Base-by-base conservation (phyloP, 2,113 vertebrate species). In the Oplegnathus fasciatus region DNA sequence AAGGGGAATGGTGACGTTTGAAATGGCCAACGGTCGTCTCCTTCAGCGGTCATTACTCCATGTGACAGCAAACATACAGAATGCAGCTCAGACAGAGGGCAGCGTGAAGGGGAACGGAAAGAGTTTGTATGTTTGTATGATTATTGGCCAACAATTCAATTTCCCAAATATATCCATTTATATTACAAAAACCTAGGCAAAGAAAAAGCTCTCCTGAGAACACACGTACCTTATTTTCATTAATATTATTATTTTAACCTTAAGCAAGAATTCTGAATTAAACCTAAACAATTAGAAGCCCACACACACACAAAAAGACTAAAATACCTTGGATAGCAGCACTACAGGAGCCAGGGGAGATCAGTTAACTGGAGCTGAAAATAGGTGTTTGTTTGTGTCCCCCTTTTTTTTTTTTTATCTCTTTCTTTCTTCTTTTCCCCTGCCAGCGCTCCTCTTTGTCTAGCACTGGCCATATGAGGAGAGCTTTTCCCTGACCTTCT, bases 401-500 rank as follows among this genome's bases (percentile, higher is more conserved):
- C n/a, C n/a, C n/a, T n/a, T n/a, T n/a, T 65, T 57, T 48, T 22
- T 50, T 34, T 46, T 22, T 50, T 62, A 28, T 44, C 1, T 26
- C 52, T 40, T 44, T 24, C 32, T 32, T 30, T 40, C 52, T 37
- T 46, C 24, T 26, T 17, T 48, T n/a, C 22, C 15, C 48, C 94
- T 91, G 55, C 86, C 84, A 93, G 7, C 9, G 9, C 66, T 46
- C 14, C 42, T 78, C 95, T 96, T 96, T 96, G 95, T 97, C 96
- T 96, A 93, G 96, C 73, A 91, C 95, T 96, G 96, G 95, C 96
- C 96, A 96, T 97, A 97, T 97, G 95, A 96, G 93, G 94, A 94
- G 96, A 96, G 96, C 94, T 96, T 96, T 96, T 97, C 94, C 94
- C 94, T 97, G 97, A 98, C 97, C 97, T 98, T 97, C 97, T 97